Conservation (phyloP, 2,888 invertebrate genomes). For the Erebia epiphron region DNA sequence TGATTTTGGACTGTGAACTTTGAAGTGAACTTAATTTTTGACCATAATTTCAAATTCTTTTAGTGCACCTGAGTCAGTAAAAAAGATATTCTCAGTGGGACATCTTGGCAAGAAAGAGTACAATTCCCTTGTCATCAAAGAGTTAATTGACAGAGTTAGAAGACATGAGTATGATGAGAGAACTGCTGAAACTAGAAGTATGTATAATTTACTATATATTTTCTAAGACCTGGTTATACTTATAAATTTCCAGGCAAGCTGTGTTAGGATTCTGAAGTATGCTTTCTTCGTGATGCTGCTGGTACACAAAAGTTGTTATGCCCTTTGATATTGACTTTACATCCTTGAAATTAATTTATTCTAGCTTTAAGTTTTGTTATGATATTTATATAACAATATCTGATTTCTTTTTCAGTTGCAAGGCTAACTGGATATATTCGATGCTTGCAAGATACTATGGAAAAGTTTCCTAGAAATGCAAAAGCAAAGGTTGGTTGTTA, state of each 20-base stretch:
- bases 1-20: too few relatives aligned
- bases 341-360: too few relatives aligned
- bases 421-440: conserved; percentile 88
- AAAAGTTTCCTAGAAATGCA: conserved; percentile 81
- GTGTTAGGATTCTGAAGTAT: too few relatives aligned
- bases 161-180: conserved; percentile 86
- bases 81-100: conserved; percentile 87
- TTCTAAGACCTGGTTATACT: too few relatives aligned
- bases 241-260: too few relatives aligned
- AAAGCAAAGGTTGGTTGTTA: conserved; percentile 76
- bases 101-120: conserved; percentile 84
- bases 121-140: conserved; percentile 73
- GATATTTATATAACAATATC: too few relatives aligned
- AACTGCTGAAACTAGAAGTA: conserved; percentile 89
- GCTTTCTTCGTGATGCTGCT: too few relatives aligned
- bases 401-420: conserved; percentile 85
- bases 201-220: conserved; percentile 40
- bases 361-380: neutral
- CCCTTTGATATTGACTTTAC: too few relatives aligned
- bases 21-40: neutral
- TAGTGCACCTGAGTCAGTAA: conserved; percentile 88
- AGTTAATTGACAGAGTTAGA: conserved; percentile 84
- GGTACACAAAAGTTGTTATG: too few relatives aligned
- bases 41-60: conserved; percentile 49
- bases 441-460: conserved; percentile 85